Conservation (phyloP, 2,797 vertebrate species). For the Aphelocoma californica region DNA sequence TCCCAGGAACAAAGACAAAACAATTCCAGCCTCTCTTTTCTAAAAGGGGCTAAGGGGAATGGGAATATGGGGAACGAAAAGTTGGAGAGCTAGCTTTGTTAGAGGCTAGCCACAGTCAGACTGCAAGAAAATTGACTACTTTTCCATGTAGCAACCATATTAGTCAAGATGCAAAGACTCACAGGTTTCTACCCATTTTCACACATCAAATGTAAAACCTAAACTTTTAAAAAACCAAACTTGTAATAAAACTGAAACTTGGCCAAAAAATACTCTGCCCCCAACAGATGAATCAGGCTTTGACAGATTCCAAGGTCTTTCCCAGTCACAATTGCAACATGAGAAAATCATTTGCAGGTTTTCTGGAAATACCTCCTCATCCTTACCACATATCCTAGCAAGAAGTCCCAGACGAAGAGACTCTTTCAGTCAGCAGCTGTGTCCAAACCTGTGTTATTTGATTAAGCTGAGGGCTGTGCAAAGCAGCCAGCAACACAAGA, state of each 20-base stretch:
- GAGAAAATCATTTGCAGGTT: background rate
- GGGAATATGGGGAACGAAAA: background rate
- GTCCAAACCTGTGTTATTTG: background rate
- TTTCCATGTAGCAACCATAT: background rate
- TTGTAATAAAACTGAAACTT: background rate
- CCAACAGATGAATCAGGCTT: accelerated
- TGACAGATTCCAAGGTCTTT: background rate
- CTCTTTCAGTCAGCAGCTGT: background rate
- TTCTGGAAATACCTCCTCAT: background rate
- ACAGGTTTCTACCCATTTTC: background rate
- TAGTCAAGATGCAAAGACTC: background rate
- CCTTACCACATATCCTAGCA: background rate
- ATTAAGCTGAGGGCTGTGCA: background rate
- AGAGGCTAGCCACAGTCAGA: background rate
- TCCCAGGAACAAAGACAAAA: background rate
- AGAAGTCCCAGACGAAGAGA: background rate
- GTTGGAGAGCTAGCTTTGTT: background rate
- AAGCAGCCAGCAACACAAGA: background rate
- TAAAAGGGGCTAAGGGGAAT: background rate
- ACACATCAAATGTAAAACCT: background rate
- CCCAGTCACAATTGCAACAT: background rate
- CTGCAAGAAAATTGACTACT: background rate
- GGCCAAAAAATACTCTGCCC: background rate
- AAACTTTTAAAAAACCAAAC: background rate
- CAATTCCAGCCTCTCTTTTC: background rate